These are phyloP conservation scores for Enteromius argenteus DNA, from an alignment of 2,797 vertebrate species.

Conservation along the genomic window DNA sequence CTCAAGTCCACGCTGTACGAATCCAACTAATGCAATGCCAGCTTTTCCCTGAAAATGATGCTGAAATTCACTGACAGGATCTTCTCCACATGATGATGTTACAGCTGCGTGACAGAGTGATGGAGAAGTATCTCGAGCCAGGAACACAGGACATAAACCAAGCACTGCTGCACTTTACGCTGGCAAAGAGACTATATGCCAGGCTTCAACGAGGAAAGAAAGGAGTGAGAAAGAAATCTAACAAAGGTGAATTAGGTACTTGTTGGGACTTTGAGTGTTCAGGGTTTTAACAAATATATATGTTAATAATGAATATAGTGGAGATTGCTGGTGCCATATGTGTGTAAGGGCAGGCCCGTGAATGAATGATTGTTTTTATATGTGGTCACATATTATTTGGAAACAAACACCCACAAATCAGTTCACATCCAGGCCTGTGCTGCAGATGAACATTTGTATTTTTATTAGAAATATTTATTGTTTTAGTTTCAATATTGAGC, in stretches of 20 bases:
- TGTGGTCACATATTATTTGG: conserved; percentile 47
- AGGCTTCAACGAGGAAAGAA: conserved; percentile 65
- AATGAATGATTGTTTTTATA: conserved; percentile 53
- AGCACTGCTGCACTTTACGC: conserved; percentile 99
- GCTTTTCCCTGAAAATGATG: conserved; percentile 19
- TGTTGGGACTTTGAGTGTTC: conserved; percentile 81
- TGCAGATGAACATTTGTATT: conserved; percentile 72
- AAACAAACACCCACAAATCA: conserved; percentile 16
- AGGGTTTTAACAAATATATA: conserved; percentile 77
- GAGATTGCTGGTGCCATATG: conserved; percentile 88
- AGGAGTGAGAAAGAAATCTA: conserved; percentile 64
- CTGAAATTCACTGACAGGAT: conserved; percentile 45
- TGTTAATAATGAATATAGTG: conserved; percentile 57
- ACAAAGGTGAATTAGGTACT: conserved; percentile 78
- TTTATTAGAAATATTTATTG: conserved; percentile 81
- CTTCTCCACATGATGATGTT: conserved; percentile 22
- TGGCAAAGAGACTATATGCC: conserved; percentile 80
- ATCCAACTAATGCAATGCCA: conserved; percentile 70
- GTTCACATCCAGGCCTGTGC: conserved; percentile 67
- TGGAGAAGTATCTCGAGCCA: conserved; percentile 59
- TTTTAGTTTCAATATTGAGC: conserved; percentile 73
- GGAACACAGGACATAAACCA: conserved; percentile 83
- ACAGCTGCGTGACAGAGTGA: conserved; percentile 11
- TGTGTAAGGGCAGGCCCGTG: conserved; percentile 72
- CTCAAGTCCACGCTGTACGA: conserved; percentile 82